Conservation (phyloP, 2,113 vertebrate species). For the Melanerpes aurifrons region DNA sequence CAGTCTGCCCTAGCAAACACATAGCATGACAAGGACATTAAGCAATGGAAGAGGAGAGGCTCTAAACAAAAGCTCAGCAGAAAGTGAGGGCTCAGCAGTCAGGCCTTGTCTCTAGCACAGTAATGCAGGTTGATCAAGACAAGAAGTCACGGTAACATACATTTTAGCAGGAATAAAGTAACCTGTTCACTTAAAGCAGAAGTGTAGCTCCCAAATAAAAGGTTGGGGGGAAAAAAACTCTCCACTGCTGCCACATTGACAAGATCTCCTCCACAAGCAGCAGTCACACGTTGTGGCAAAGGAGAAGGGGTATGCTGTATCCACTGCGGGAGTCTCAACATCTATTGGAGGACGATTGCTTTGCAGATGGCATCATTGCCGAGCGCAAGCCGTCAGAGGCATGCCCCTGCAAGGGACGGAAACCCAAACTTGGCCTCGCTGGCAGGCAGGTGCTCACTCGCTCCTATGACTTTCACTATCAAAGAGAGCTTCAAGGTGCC, state of each 20-base stretch:
- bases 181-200: neutral
- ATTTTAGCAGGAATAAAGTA: neutral
- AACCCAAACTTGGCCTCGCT: neutral
- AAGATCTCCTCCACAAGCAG: neutral
- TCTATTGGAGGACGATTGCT: neutral
- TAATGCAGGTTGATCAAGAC: neutral
- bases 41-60: conserved; percentile 12
- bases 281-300: neutral
- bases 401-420: conserved; percentile 35
- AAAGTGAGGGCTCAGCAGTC: neutral
- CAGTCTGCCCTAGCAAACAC: neutral
- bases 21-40: conserved; percentile 2
- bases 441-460: conserved; percentile 53
- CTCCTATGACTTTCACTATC: conserved; percentile 39
- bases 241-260: neutral
- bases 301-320: neutral
- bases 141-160: neutral
- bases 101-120: neutral
- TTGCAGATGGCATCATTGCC: neutral
- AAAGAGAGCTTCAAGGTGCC: conserved; percentile 4
- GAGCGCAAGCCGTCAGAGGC: neutral
- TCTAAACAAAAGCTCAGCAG: conserved; percentile 36
- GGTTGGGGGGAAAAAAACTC: neutral
- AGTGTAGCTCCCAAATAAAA: neutral
- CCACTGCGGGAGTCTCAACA: neutral